Conservation (phyloP, 2,113 vertebrate species). For the Myotis brandtii region DNA sequence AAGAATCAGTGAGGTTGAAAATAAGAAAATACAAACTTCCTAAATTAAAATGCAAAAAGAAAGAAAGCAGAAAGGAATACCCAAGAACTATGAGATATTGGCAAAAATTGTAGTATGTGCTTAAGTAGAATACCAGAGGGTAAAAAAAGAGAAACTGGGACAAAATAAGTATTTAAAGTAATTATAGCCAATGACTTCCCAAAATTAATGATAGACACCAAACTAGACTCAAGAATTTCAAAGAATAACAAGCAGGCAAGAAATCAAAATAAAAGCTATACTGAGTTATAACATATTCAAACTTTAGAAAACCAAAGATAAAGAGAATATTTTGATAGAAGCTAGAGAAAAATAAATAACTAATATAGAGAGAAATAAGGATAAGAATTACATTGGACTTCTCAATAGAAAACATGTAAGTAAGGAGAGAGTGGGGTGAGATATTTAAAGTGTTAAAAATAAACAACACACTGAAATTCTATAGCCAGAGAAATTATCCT, state of each 20-base stretch:
- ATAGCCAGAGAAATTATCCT: not conserved
- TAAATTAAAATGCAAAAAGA: not conserved
- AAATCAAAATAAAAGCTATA: conserved; percentile 22
- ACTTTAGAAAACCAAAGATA: not conserved
- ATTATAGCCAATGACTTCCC: not conserved
- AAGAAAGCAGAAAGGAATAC: not conserved
- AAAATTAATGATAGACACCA: not conserved
- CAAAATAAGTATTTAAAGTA: not conserved
- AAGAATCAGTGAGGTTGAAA: not conserved
- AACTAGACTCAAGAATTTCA: not conserved
- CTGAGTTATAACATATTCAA: not conserved
- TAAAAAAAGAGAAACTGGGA: not conserved
- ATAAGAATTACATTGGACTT: not conserved
- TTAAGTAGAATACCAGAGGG: not conserved
- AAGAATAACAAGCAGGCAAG: not conserved
- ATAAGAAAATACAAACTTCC: not conserved
- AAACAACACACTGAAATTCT: not conserved
- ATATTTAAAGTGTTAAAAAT: not conserved
- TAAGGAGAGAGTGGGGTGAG: not conserved
- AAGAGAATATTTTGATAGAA: conserved; percentile 5
- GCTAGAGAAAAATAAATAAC: not conserved
- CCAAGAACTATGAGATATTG: not conserved
- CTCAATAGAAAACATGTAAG: not conserved
- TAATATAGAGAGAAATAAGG: not conserved
- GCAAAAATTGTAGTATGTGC: not conserved